These are phyloP conservation scores for Procambarus clarkii DNA, from an alignment of 1,140 invertebrate genomes.

Conservation along the genomic window DNA sequence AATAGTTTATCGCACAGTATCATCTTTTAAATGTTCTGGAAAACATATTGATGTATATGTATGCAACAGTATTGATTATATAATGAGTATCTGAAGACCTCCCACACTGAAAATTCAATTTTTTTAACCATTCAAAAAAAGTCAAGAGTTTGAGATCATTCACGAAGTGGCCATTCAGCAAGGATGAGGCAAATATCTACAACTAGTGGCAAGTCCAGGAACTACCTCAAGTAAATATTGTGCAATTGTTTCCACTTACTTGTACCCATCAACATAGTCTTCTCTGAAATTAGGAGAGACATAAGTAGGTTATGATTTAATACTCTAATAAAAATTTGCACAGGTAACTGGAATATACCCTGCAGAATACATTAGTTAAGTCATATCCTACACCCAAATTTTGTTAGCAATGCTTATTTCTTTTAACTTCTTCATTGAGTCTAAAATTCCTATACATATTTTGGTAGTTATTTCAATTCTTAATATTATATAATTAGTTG, in stretches of 20 bases:
- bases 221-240: not conserved
- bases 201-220: not conserved
- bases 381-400: not conserved
- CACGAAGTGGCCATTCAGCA: not conserved
- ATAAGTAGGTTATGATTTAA: conserved; percentile 2
- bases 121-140: not conserved
- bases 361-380: not conserved
- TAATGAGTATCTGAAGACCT: not conserved
- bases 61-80: too few relatives aligned
- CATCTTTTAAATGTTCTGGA: too few relatives aligned
- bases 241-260: conserved; percentile 53
- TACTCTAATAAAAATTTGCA: not conserved
- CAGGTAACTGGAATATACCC: not conserved
- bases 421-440: not conserved
- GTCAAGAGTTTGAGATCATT: not conserved
- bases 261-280: conserved; percentile 71
- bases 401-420: not conserved
- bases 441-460: not conserved
- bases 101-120: not conserved
- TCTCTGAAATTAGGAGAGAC: conserved; percentile 50
- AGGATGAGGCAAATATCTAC: conserved; percentile 1
- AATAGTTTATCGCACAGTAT: too few relatives aligned
- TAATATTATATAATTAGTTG: not conserved
- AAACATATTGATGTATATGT: too few relatives aligned
- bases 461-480: not conserved